phyloP scores from a whole-genome alignment of 2,113 vertebrate species.

The Coracopsis vasa region DNA sequence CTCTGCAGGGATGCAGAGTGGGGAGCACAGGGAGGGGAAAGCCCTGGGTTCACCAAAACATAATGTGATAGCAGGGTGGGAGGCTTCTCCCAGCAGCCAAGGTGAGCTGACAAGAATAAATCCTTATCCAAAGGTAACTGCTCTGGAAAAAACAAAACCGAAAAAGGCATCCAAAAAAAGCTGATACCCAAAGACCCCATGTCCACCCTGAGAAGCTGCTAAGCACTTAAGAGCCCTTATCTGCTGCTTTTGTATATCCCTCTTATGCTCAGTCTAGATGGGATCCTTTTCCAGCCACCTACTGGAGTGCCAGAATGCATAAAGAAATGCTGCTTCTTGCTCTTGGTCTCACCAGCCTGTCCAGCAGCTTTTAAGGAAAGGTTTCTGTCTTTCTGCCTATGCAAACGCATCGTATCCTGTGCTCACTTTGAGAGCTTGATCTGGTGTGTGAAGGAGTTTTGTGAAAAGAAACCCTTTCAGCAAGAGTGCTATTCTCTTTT shows the following conservation, averaged over 20 bases:
- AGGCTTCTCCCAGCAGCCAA: not conserved
- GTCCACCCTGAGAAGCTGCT: not conserved
- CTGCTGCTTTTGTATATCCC: not conserved
- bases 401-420: accelerated
- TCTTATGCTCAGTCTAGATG: not conserved
- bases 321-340: not conserved
- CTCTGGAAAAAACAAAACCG: not conserved
- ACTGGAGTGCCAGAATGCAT: not conserved
- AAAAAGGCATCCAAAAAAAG: not conserved
- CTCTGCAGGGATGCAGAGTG: accelerated
- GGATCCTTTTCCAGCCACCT: not conserved
- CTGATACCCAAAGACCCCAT: accelerated
- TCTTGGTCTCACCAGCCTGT: not conserved
- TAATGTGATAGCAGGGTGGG: not conserved
- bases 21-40: not conserved
- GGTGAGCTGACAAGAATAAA: not conserved
- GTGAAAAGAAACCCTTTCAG: not conserved
- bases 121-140: not conserved
- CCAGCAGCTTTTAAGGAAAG: not conserved
- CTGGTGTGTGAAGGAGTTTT: not conserved
- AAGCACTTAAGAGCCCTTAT: accelerated
- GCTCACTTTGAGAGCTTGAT: not conserved
- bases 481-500: not conserved
- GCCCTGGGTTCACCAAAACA: not conserved
- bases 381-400: not conserved